Base-by-base conservation (phyloP, 2,113 vertebrate species). In the Pogona vitticeps region DNA sequence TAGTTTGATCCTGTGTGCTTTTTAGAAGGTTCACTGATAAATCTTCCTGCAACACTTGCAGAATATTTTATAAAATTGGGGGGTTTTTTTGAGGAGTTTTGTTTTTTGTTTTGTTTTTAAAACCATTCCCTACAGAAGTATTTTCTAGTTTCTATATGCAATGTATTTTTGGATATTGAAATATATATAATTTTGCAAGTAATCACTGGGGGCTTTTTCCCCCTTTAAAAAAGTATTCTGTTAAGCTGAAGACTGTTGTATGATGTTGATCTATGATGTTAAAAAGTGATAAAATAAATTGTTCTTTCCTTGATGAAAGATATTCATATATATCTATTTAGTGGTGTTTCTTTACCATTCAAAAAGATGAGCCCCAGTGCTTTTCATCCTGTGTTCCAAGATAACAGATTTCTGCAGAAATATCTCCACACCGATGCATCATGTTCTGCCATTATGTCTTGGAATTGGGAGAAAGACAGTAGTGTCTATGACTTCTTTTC, bases 141-240 rank as follows among this genome's bases (percentile, higher is more conserved):
- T 93, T 96, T 97, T 96, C 97, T 98, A 97, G 96, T 98, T 89
- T 97, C 94, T 98, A 95, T 99, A 99, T 98, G 96, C 98, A 98
- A 97, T 98, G 97, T 98, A 98, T 98, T 98, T 95, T 96, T 97
- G 97, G 97, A 98, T 97, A 97, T 97, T 93, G 96, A 96, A 98
- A 97, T 97, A 97, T 98, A 97, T 97, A 97, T 98, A 98, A 98
- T 98, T 98, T 98, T 98, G 95, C 97, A 98, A 97, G 96, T 98
- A 98, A 97, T 95, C 97, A 86, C 95, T 92, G 90, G 90, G 67
- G 33, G 10, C 33, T 96, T 95, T 94, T 94, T 95, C 88, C 26
- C 18, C 96, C 97, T 94, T 93, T 93, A 95, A 95, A 95, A 95
- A 93, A 97, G 96, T 97, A 97, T 97, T 94, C 92, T 96, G 96